A percentile compares a stretch with the other conserved stretches of the same genome.
These are phyloP conservation scores for Nothocercus julius DNA, from an alignment of 2,113 vertebrate genomes.

Conservation along the genomic window DNA sequence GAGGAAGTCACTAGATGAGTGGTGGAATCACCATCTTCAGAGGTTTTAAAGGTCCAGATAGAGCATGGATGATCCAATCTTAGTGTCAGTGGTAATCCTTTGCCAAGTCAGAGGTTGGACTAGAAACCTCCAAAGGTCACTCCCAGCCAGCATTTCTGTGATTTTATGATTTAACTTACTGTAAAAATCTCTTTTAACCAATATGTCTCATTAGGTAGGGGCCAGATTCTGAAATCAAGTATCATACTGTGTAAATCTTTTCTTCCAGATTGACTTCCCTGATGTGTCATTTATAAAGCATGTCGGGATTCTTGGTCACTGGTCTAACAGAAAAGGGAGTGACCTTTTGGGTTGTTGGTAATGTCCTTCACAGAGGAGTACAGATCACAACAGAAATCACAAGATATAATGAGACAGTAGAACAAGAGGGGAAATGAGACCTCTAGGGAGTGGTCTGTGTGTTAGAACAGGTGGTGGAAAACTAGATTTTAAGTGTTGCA, in stretches of 20 bases:
- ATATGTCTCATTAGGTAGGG: not conserved
- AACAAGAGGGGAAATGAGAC: not conserved
- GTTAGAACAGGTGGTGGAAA: not conserved
- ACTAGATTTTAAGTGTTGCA: not conserved
- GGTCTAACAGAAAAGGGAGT: not conserved
- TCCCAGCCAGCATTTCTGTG: too few species aligned
- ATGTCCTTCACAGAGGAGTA: not conserved
- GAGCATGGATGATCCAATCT: too few species aligned
- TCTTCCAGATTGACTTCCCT: not conserved
- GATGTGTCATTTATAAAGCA: not conserved
- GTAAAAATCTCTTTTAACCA: not conserved
- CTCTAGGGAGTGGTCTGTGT: not conserved
- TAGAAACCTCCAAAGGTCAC: not conserved
- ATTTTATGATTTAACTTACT: not conserved
- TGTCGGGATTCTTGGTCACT: not conserved
- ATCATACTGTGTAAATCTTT: not conserved
- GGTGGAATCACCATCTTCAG: too few species aligned
- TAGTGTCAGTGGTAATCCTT: too few species aligned
- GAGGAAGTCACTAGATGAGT: too few species aligned
- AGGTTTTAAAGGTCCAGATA: too few species aligned
- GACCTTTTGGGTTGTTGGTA: not conserved
- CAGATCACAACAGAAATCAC: not conserved
- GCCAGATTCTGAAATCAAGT: not conserved
- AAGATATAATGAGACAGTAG: not conserved
- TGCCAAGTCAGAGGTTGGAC: too few species aligned